phyloP scores from a whole-genome alignment of 2,797 vertebrate species.

The Poeciliopsis paucimaculata region DNA sequence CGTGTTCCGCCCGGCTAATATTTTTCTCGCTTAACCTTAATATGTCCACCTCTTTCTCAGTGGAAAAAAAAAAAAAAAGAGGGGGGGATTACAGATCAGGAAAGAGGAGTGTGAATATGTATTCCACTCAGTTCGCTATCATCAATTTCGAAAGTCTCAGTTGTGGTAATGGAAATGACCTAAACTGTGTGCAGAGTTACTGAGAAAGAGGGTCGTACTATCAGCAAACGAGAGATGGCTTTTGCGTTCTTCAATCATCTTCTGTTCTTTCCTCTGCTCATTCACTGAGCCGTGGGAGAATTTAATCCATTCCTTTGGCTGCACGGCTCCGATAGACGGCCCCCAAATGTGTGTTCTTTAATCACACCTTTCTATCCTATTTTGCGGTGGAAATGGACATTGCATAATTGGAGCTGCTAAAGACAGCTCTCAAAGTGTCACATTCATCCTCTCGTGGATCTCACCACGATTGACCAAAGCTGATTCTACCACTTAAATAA shows the following conservation, averaged over 20 bases:
- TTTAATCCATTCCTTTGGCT: conserved; percentile 39
- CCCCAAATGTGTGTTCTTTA: conserved; percentile 17
- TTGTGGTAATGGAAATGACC: conserved; percentile 69
- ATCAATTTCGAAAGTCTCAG: conserved; percentile 55
- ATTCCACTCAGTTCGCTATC: conserved; percentile 51
- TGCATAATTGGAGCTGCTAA: conserved; percentile 7
- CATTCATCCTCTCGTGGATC: conserved; percentile 22
- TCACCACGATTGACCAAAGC: conserved; percentile 28
- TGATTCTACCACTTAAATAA: neutral
- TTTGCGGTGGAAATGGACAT: conserved; percentile 18
- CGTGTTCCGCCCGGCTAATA: conserved; percentile 35
- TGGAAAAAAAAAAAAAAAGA: conserved; percentile 21
- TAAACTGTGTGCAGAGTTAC: conserved; percentile 66
- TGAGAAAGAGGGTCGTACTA: conserved; percentile 41
- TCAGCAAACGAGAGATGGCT: conserved; percentile 46
- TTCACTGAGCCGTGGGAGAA: conserved; percentile 37
- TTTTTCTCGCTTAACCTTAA: conserved; percentile 57
- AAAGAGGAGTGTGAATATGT: conserved; percentile 52
- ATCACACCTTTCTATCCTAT: neutral
- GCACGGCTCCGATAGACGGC: conserved; percentile 15
- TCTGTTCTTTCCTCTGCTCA: conserved; percentile 46
- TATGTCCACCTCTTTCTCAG: conserved; percentile 42
- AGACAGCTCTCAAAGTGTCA: conserved; percentile 7
- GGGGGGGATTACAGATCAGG: conserved; percentile 39
- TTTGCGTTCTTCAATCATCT: conserved; percentile 45